Evolutionary conservation across 2,888 invertebrate species (phyloP).

Genomic region (Sclerodermus sp.): DNA sequence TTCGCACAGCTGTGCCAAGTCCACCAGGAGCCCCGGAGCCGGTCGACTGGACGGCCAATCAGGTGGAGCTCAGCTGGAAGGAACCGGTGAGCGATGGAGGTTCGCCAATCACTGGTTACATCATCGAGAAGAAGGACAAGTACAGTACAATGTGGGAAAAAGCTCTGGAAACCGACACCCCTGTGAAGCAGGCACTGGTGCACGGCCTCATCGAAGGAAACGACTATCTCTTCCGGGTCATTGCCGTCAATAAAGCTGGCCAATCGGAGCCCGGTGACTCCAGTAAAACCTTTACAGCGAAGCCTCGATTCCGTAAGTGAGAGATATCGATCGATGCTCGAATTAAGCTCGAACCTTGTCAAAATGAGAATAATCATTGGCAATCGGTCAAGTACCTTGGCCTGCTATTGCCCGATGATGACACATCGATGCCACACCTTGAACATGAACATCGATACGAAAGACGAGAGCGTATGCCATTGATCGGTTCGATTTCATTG

Average conservation of each 20-base stretch:
- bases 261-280: conserved; percentile 88
- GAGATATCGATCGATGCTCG: too few species aligned
- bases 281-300: conserved; percentile 82
- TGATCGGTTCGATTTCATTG: too few species aligned
- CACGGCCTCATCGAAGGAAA: conserved; percentile 92
- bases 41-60: conserved; percentile 89
- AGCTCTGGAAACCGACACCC: conserved; percentile 79
- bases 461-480: too few species aligned
- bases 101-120: conserved; percentile 89
- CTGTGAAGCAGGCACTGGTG: conserved; percentile 77
- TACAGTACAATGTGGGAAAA: conserved; percentile 93
- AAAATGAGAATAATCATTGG: too few species aligned
- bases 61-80: conserved; percentile 89
- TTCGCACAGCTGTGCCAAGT: conserved; percentile 85
- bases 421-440: too few species aligned
- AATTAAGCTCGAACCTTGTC: too few species aligned
- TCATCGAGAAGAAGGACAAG: conserved; percentile 90
- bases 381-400: too few species aligned
- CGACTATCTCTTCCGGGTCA: conserved; percentile 94
- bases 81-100: conserved; percentile 91
- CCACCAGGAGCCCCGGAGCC: conserved; percentile 90
- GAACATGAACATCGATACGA: too few species aligned
- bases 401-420: too few species aligned
- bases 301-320: conserved; percentile 78
- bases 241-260: conserved; percentile 94